phyloP scores from a whole-genome alignment of 2,888 invertebrate genomes.

The Nezara viridula region DNA sequence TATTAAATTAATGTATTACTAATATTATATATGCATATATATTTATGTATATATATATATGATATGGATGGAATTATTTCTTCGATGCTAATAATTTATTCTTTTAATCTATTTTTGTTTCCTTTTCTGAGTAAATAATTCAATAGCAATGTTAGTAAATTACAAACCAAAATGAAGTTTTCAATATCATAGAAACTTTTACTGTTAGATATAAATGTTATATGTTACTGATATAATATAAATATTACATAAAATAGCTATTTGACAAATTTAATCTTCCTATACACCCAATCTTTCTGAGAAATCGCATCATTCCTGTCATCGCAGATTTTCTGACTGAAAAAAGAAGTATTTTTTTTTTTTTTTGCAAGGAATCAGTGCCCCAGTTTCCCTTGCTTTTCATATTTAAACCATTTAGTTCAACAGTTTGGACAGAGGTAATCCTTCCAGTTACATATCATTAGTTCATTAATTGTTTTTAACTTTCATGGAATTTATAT shows the following conservation, averaged over 20 bases:
- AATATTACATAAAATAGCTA: background rate
- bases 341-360: background rate
- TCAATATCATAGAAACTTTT: background rate
- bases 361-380: background rate
- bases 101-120: background rate
- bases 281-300: background rate
- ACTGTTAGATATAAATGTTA: background rate
- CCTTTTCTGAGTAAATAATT: background rate
- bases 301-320: background rate
- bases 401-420: background rate
- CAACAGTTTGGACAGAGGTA: background rate
- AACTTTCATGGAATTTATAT: too few species aligned
- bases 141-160: background rate
- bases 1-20: background rate
- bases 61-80: slow-evolving; percentile 46
- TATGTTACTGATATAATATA: background rate
- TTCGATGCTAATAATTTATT: slow-evolving; percentile 20
- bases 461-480: too few species aligned
- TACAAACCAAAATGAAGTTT: background rate
- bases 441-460: background rate
- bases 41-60: background rate
- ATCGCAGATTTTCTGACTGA: background rate
- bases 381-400: background rate
- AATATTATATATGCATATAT: background rate
- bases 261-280: background rate